Percentiles rank a stretch among this genome's conserved stretches.
Evolutionary conservation across 2,113 vertebrate species (phyloP).

Genomic region (Orientallactaga bullata): DNA sequence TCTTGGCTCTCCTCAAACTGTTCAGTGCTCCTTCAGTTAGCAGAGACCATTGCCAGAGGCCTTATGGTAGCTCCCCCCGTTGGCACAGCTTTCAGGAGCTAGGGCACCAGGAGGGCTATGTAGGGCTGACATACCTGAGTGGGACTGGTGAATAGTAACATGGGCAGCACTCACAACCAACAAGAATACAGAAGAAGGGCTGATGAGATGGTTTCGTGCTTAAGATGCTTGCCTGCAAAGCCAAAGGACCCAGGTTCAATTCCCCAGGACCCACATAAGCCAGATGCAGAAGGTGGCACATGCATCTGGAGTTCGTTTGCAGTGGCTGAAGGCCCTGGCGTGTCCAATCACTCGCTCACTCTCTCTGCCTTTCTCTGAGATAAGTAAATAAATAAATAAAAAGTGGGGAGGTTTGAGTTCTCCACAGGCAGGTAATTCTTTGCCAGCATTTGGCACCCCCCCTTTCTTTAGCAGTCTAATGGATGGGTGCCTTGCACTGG

Average conservation of each 20-base stretch:
- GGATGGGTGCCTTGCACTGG: background rate
- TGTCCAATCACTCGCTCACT: too few species aligned
- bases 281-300: too few species aligned
- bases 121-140: background rate
- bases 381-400: too few species aligned
- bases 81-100: background rate
- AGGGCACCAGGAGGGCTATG: background rate
- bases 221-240: too few species aligned
- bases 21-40: background rate
- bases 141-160: background rate
- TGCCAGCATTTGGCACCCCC: background rate
- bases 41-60: background rate
- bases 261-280: too few species aligned
- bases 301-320: too few species aligned
- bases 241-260: too few species aligned
- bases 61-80: background rate
- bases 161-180: background rate
- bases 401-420: background rate
- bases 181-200: too few species aligned
- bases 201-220: too few species aligned
- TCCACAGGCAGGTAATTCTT: background rate
- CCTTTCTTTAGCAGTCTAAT: background rate
- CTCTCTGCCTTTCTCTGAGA: too few species aligned
- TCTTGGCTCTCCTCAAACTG: background rate
- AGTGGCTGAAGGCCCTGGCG: too few species aligned